These are phyloP conservation scores for Chironomus striatipennis DNA, from an alignment of 1,140 invertebrate species.

Conservation along the genomic window DNA sequence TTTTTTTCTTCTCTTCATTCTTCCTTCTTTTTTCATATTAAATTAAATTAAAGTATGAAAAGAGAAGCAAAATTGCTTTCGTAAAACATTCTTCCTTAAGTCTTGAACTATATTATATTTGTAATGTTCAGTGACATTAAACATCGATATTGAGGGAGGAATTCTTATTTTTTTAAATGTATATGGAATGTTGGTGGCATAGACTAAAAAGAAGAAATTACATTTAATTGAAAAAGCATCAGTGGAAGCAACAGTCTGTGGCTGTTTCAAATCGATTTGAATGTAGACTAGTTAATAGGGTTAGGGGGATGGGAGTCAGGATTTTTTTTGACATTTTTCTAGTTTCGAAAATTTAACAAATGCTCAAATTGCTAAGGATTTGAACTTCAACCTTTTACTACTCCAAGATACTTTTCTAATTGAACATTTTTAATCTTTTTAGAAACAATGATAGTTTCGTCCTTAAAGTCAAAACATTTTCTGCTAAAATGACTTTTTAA, in stretches of 20 bases:
- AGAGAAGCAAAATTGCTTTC: background rate
- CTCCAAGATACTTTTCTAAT: too few relatives aligned
- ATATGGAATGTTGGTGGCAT: background rate
- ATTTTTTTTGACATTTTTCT: too few relatives aligned
- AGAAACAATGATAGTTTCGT: too few relatives aligned
- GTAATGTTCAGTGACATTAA: conserved; percentile 13
- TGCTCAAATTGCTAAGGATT: too few relatives aligned
- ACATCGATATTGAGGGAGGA: background rate
- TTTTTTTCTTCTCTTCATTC: background rate
- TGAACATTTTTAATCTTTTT: too few relatives aligned
- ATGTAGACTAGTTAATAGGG: too few relatives aligned
- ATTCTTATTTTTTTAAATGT: background rate
- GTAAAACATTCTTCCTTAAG: background rate
- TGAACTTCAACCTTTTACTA: too few relatives aligned
- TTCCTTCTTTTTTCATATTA: background rate
- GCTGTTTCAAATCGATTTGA: too few relatives aligned
- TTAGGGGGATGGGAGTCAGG: too few relatives aligned
- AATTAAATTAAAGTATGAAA: conserved; percentile 4
- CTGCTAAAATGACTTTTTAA: too few relatives aligned
- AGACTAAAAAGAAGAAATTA: background rate
- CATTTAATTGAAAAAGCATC: background rate
- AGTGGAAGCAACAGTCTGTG: background rate
- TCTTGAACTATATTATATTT: background rate
- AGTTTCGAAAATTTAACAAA: too few relatives aligned
- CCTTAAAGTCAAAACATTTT: too few relatives aligned